Percentiles rank a stretch among this genome's conserved stretches.
phyloP scores from a whole-genome alignment of 1,140 invertebrate genomes.

The Tenebrio molitor region DNA sequence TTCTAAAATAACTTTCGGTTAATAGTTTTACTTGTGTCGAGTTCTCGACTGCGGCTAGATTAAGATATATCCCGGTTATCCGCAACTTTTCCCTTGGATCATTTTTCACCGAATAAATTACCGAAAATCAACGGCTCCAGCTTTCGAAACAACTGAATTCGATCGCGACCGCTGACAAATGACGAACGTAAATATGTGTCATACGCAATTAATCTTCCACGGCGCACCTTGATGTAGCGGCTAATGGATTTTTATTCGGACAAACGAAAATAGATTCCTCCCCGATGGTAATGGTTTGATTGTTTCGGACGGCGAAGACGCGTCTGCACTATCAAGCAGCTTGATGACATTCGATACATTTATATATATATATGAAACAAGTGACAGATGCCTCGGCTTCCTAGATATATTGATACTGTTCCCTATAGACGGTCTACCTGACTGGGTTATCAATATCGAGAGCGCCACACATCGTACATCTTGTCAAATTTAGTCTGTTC shows the following conservation, averaged over 20 bases:
- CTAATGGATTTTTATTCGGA: slow-evolving; percentile 54
- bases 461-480: slow-evolving; percentile 56
- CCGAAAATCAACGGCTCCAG: slow-evolving; percentile 4
- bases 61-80: slow-evolving; percentile 26
- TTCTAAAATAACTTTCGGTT: slow-evolving; percentile 35
- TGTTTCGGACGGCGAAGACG: slow-evolving; percentile 52
- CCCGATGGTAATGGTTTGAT: slow-evolving; percentile 44
- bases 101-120: background rate
- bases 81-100: slow-evolving; percentile 26
- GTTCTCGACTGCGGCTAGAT: slow-evolving; percentile 11
- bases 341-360: slow-evolving; percentile 58
- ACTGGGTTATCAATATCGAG: slow-evolving; percentile 57
- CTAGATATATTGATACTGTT: slow-evolving; percentile 58
- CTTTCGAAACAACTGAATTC: slow-evolving; percentile 45
- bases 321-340: slow-evolving; percentile 54
- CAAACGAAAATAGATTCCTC: slow-evolving; percentile 50
- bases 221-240: slow-evolving; percentile 50
- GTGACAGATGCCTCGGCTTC: slow-evolving; percentile 55
- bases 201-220: slow-evolving; percentile 54
- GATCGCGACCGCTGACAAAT: slow-evolving; percentile 50
- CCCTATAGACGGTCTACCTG: slow-evolving; percentile 57
- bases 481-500: slow-evolving; percentile 57
- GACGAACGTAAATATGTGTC: slow-evolving; percentile 53
- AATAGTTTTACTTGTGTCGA: slow-evolving; percentile 31
- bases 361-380: slow-evolving; percentile 57